phyloP scores from a whole-genome alignment of 2,888 invertebrate species.

The Oscheius sp. region DNA sequence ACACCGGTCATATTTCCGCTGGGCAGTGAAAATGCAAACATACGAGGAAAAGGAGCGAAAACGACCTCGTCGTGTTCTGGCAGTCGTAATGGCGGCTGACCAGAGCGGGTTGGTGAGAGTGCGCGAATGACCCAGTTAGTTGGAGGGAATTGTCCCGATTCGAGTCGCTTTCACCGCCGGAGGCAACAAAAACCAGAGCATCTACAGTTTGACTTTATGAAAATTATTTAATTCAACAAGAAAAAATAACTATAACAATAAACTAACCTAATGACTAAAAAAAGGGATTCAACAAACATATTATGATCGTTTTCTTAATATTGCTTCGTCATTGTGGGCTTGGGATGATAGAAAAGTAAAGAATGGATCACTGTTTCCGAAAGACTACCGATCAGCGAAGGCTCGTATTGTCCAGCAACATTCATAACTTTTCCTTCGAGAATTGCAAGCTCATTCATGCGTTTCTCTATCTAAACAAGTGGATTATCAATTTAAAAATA shows the following conservation, averaged over 20 bases:
- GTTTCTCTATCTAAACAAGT: constrained; percentile 27
- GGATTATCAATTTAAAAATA: neutral
- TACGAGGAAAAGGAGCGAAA: constrained; percentile 12
- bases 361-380: constrained; percentile 65
- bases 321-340: constrained; percentile 56
- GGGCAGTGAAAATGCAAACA: constrained; percentile 24
- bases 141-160: constrained; percentile 31
- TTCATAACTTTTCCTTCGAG: constrained; percentile 35
- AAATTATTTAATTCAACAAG: constrained; percentile 13
- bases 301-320: constrained; percentile 23
- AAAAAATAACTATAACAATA: neutral
- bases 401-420: constrained; percentile 59
- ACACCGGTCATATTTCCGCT: neutral
- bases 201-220: neutral
- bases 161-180: constrained; percentile 25
- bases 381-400: constrained; percentile 61
- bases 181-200: neutral
- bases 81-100: constrained; percentile 26
- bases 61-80: constrained; percentile 22
- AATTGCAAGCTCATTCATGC: constrained; percentile 29
- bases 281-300: neutral
- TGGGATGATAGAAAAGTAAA: constrained; percentile 62
- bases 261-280: neutral
- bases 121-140: constrained; percentile 32
- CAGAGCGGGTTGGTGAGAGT: constrained; percentile 26